Conservation (phyloP, 2,113 vertebrate genomes). For the Trachemys scripta region DNA sequence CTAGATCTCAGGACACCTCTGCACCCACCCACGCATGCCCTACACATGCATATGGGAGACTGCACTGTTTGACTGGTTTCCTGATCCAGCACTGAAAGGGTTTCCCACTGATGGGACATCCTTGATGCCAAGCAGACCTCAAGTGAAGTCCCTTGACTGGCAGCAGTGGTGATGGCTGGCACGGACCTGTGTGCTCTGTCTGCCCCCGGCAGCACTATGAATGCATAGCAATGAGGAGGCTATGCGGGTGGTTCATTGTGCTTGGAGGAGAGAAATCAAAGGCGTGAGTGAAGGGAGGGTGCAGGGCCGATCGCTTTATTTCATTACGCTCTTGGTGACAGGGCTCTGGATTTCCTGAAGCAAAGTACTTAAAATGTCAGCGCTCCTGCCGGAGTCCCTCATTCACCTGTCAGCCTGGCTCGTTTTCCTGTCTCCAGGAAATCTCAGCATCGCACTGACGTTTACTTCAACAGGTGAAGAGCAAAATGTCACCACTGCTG, state of each 20-base stretch:
- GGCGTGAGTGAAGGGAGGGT: background rate
- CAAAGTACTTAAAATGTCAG: constrained; percentile 47
- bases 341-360: constrained; percentile 40
- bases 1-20: background rate
- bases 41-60: background rate
- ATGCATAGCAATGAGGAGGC: background rate
- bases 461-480: constrained; percentile 39
- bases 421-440: constrained; percentile 49
- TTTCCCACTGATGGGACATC: background rate
- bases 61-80: background rate
- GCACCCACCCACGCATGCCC: background rate
- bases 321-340: constrained; percentile 26
- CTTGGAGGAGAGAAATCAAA: background rate
- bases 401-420: constrained; percentile 50
- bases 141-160: background rate
- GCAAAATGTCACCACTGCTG: background rate
- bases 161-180: background rate
- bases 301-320: background rate
- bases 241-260: background rate
- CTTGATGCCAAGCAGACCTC: background rate
- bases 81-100: background rate
- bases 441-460: background rate
- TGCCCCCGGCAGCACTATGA: background rate
- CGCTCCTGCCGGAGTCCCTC: constrained; percentile 4
- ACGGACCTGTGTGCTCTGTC: background rate